These are phyloP conservation scores for Himantopus leucocephalus DNA, from an alignment of 2,113 vertebrate species.

Conservation along the genomic window DNA sequence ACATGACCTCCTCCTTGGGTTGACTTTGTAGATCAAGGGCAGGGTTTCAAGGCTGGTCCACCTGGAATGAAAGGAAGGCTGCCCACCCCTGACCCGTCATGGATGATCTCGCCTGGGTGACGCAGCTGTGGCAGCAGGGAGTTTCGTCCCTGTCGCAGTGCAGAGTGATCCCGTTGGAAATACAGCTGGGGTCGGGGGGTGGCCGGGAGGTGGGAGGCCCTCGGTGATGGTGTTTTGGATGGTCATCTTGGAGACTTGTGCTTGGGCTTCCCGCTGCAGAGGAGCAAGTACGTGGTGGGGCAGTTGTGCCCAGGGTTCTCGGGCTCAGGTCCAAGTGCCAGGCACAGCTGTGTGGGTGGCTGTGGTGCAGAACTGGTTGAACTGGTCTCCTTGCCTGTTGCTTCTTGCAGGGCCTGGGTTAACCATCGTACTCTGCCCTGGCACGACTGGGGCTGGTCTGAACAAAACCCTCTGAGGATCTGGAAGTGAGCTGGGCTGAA, in stretches of 20 bases:
- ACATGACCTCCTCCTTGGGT: neutral
- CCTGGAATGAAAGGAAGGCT: neutral
- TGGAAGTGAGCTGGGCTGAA: neutral
- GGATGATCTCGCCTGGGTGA: neutral
- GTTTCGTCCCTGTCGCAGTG: fast-evolving
- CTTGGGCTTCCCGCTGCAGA: neutral
- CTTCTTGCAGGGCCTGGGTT: conserved; percentile 33
- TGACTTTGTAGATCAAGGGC: neutral
- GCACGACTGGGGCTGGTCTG: neutral
- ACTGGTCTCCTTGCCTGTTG: conserved; percentile 47
- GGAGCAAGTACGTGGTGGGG: neutral
- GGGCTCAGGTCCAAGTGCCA: neutral
- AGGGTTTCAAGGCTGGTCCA: neutral
- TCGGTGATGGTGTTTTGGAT: neutral
- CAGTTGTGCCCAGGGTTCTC: neutral
- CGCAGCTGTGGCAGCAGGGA: neutral
- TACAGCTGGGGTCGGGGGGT: fast-evolving
- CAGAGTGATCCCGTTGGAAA: neutral
- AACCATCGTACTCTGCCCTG: neutral
- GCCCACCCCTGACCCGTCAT: neutral
- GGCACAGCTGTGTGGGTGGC: neutral
- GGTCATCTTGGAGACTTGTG: neutral
- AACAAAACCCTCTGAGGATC: neutral
- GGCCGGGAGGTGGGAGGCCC: fast-evolving
- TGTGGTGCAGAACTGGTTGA: conserved; percentile 16